Evolutionary conservation across 2,113 vertebrate genomes (phyloP).

Genomic region (Acanthisitta chloris): DNA sequence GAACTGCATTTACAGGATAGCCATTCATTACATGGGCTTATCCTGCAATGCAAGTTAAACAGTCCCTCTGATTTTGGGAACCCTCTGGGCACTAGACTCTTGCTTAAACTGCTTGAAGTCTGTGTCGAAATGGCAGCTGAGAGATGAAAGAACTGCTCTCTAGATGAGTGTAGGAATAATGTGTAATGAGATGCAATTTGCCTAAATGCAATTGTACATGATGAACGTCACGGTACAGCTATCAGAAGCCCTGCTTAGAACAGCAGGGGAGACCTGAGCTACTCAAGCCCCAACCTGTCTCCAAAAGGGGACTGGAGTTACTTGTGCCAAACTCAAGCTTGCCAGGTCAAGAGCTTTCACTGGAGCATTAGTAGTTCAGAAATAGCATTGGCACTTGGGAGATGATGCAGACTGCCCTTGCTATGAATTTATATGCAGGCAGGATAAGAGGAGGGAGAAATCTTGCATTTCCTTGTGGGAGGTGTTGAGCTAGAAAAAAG

Average conservation of each 20-base stretch:
- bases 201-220: neutral
- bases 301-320: neutral
- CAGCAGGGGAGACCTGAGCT: neutral
- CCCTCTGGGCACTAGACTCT: neutral
- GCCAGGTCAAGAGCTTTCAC: neutral
- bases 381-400: neutral
- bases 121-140: fast-evolving
- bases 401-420: neutral
- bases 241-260: neutral
- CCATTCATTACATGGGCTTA: neutral
- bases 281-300: neutral
- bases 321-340: fast-evolving
- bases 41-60: neutral
- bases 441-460: neutral
- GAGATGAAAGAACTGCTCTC: neutral
- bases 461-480: neutral
- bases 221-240: fast-evolving
- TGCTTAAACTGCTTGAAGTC: neutral
- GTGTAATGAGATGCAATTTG: neutral
- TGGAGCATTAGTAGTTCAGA: neutral
- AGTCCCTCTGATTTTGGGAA: neutral
- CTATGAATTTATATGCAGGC: neutral
- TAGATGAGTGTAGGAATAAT: neutral
- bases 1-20: neutral
- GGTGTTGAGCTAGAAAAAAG: neutral